Base-by-base conservation (phyloP, 2,797 vertebrate species). In the Microhierax caerulescens region DNA sequence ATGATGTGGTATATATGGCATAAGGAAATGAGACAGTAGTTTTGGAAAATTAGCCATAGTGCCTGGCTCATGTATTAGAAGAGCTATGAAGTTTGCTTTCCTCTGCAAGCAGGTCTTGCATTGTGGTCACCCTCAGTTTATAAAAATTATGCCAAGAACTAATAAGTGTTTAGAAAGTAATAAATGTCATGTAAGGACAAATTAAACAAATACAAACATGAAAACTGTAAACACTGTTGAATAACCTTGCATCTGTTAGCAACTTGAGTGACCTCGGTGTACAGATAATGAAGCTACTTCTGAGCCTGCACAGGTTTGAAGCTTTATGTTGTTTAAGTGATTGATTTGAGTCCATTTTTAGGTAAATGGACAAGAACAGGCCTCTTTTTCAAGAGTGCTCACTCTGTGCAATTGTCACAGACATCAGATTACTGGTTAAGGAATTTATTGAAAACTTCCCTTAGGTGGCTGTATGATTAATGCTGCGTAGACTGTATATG, bases 401-500 rank as follows among this genome's bases (percentile, higher is more conserved):
- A 18, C 27, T n/a, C 30, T 32, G 2, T 39, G 4, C n/a, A 59
- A 51, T 63, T 78, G 23, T 41, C 63, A 73, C 11, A 70, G 47
- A 56, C 5, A n/a, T 56, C 39, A 73, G 17, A 65, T 48, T 84
- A 23, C 41, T 57, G 39, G 2, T 27, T 84, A 81, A 61, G 57
- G 30, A 86, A 54, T 10, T 56, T 36, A 61, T 3, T 36, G 47
- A 78, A 79, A 63, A 28, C 34, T 80, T 79, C 54, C 30, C 64
- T 68, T 56, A 48, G 60, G 22, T 34, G 51, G 2, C 10, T 45
- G 6, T 16, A 32, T 30, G 64, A 37, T 81, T 28, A 34, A 0
- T 79, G 32, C n/a, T 0, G 0, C 41, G 20, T 82, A 15, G 27
- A 23, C 8, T 5, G 2, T 39, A 14, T 36, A 18, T 27, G 13